These are phyloP conservation scores for Tiphia femorata DNA, from an alignment of 2,888 invertebrate species.

Conservation along the genomic window DNA sequence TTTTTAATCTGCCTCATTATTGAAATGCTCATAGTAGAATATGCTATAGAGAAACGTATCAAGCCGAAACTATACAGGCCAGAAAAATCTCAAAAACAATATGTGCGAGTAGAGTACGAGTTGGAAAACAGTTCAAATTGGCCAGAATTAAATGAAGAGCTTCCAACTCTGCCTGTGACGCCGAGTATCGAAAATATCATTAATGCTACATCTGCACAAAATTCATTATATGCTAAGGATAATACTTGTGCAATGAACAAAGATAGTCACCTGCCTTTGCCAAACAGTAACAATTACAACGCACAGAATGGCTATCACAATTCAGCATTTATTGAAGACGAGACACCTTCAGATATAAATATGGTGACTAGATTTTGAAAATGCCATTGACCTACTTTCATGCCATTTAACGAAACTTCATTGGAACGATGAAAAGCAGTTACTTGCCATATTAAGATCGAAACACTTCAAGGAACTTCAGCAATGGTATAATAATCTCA, in stretches of 20 bases:
- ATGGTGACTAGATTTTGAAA: constrained; percentile 32
- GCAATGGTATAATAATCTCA: not conserved
- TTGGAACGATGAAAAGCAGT: not conserved
- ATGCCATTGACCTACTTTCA: not conserved
- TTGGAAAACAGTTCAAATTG: constrained; percentile 73
- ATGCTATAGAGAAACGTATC: constrained; percentile 73
- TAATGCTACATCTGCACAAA: constrained; percentile 19
- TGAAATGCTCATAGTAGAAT: constrained; percentile 74
- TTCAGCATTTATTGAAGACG: constrained; percentile 34
- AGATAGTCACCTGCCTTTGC: too few species aligned
- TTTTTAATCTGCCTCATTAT: constrained; percentile 73
- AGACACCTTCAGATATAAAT: constrained; percentile 15
- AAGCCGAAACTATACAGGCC: constrained; percentile 71
- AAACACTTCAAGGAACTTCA: not conserved
- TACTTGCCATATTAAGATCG: not conserved
- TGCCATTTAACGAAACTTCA: not conserved
- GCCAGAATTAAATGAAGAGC: constrained; percentile 71
- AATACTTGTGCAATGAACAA: not conserved
- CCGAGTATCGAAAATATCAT: constrained; percentile 53
- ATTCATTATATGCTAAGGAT: not conserved
- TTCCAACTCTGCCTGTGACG: constrained; percentile 51
- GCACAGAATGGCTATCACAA: constrained; percentile 38
- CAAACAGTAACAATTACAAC: not conserved
- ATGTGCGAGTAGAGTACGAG: constrained; percentile 74
- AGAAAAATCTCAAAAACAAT: constrained; percentile 74